Conservation (phyloP, 92 coral and sea anemone species). For the Plumapathes pennacea region DNA sequence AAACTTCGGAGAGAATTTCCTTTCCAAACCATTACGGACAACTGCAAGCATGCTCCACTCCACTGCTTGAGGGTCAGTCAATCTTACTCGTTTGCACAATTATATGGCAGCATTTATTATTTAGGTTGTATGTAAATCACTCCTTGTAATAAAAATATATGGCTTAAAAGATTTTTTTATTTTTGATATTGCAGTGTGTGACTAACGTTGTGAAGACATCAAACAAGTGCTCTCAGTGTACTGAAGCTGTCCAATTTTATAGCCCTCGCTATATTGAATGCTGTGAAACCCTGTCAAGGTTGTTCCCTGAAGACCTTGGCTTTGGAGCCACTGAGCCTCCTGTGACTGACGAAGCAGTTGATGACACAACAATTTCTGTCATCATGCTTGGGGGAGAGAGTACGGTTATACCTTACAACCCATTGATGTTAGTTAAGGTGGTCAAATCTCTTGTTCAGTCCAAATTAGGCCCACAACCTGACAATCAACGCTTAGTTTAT, state of each 20-base stretch:
- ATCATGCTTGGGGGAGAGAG: slow-evolving; percentile 89
- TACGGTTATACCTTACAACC: slow-evolving; percentile 56
- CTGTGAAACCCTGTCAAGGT: slow-evolving; percentile 59
- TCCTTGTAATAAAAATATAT: no score
- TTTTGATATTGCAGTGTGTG: slow-evolving; percentile 55
- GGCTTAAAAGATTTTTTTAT: no score
- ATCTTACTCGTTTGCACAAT: no score
- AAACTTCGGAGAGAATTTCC: slow-evolving; percentile 86
- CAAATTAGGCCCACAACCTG: slow-evolving; percentile 45
- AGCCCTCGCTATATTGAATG: slow-evolving; percentile 61
- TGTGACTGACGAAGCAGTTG: slow-evolving; percentile 23
- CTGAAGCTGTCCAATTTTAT: slow-evolving; percentile 32
- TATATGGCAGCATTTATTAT: no score
- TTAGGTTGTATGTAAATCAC: no score
- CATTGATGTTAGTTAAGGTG: slow-evolving; percentile 50
- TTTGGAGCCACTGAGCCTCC: slow-evolving; percentile 24
- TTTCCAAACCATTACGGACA: slow-evolving; percentile 53
- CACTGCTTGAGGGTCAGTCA: slow-evolving; percentile 77
- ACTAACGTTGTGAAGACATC: slow-evolving; percentile 54
- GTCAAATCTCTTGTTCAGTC: slow-evolving; percentile 36
- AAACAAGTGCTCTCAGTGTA: slow-evolving; percentile 72
- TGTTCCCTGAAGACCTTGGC: slow-evolving; percentile 88
- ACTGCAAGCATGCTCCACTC: slow-evolving; percentile 71
- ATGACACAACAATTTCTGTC: slow-evolving; percentile 60
- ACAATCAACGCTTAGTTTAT: slow-evolving; percentile 73